Evolutionary conservation across 2,797 vertebrate genomes (phyloP), one percentile per base, ranked within the genome.

Genomic region (Picus viridis): DNA sequence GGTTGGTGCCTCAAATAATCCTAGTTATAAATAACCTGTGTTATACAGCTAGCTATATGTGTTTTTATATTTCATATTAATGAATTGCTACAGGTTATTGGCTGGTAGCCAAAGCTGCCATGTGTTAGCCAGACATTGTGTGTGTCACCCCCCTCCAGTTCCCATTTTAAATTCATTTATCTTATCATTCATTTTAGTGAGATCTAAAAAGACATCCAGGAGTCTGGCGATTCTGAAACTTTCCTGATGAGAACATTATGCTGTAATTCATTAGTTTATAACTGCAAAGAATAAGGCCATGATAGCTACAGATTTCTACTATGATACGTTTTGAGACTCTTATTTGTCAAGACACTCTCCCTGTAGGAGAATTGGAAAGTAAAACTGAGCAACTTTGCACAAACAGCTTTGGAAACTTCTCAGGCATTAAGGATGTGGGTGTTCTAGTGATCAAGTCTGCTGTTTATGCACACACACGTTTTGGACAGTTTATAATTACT

Each of bases 101-200:
- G 93, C 90, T 43, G 47, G 86, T 89, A 92, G 94, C 94, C 96
- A 94, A 7, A 86, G 47, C 63, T 97, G 70, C 81, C 95, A 83
- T 92, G 58, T 95, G 94, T 86, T 95, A 93, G 64, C 94, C 96
- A 97, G 94, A 91, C 61, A 1, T 72, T 85, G 68, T 59, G 65
- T 82, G 47, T 88, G 78, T 94, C 85, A 77, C n/a, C 73, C 62
- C 39, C 49, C 17, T 77, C 49, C 62, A 70, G 69, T 88, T 96
- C 78, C 51, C 74, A 57, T 92, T 94, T 91, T 47, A 95, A 93
- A 94, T 89, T 95, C 30, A 89, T 94, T 95, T 90, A 68, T 92
- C 86, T 93, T 97, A 94, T 97, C 94, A 96, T 94, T 70, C 90
- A 88, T 94, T 94, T 79, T 86, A 90, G 83, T 91, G 75, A 95